Base-by-base conservation (phyloP, 2,113 vertebrate species). In the Ramphastos sulfuratus region DNA sequence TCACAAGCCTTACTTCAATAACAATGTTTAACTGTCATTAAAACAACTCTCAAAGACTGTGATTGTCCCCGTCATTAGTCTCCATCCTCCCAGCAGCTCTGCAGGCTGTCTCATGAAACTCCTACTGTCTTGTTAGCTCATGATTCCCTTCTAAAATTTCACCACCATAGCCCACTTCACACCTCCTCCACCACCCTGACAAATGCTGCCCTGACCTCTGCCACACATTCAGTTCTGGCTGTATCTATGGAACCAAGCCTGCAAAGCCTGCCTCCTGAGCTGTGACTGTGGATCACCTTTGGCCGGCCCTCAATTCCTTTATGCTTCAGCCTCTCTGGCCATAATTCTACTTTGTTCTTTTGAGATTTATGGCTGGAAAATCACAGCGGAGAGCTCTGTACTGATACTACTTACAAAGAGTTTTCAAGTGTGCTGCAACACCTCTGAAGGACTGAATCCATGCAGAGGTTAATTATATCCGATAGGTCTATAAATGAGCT, bases 131-230 rank as follows among this genome's bases (percentile, higher is more conserved):
- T 76, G 64, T 87, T 92, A 66, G 72, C 59, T 93, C 82, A 87
- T 87, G 89, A 94, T 87, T 93, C 73, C 66, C 39, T 81, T 80
- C 69, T 80, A 74, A 73, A 91, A 87, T 85, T 35, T 67, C 39
- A 71, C 54, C 89, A 52, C 85, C 79, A 64, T 87, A 89, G 71
- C 82, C 89, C 82, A 92, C 89, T 93, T 92, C 87, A 91, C 78
- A 93, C 69, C 89, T 94, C 85, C 89, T 93, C 89, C 94, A 85
- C 19, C 69, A 87, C 56, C 52, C 72, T 82, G 48, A 85, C 52
- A 93, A 87, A 74, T 65, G 89, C 70, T 91, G 12, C 65, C n/a
- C 54, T 89, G 91, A 93, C 94, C 91, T 77, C 66, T 1, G 3
- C 82, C 56, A 59, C 55, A 46, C 28, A 25, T 60, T 76, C 28